Percentiles rank a stretch among this genome's conserved stretches.
Conservation (phyloP, 2,797 vertebrate species). For the Anomalospiza imberbis region DNA sequence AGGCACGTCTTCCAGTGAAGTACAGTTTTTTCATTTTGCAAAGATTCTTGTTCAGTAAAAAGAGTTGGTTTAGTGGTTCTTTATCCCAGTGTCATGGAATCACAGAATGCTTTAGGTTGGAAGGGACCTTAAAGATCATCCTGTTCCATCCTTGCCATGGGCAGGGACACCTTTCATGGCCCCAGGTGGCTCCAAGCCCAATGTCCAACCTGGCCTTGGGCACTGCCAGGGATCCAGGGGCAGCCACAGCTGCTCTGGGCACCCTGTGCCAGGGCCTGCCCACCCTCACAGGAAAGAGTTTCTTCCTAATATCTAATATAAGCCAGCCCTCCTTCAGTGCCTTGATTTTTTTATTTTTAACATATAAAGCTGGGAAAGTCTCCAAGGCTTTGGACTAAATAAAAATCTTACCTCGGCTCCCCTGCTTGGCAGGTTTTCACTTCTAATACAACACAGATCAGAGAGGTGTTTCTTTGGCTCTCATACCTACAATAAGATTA, state of each 20-base stretch:
- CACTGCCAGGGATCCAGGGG: background rate
- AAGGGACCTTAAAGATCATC: background rate
- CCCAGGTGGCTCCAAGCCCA: background rate
- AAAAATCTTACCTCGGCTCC: background rate
- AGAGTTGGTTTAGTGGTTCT: background rate
- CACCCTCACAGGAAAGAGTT: rapidly evolving
- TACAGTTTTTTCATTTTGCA: background rate
- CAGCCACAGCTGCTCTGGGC: background rate
- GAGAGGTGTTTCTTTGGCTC: background rate
- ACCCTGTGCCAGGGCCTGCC: background rate
- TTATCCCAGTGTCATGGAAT: background rate
- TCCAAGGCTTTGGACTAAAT: constrained; percentile 11
- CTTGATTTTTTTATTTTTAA: background rate
- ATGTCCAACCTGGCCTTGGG: rapidly evolving
- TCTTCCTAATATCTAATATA: background rate
- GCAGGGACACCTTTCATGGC: background rate
- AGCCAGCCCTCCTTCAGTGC: background rate
- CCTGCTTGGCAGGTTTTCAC: constrained; percentile 9
- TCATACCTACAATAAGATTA: background rate
- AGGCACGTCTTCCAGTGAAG: background rate
- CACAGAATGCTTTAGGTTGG: background rate
- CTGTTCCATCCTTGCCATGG: background rate
- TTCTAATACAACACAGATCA: background rate
- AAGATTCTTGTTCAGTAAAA: background rate
- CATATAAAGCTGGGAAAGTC: background rate